phyloP scores from a whole-genome alignment of 2,113 vertebrate genomes.

The Grammomys dolichurus region DNA sequence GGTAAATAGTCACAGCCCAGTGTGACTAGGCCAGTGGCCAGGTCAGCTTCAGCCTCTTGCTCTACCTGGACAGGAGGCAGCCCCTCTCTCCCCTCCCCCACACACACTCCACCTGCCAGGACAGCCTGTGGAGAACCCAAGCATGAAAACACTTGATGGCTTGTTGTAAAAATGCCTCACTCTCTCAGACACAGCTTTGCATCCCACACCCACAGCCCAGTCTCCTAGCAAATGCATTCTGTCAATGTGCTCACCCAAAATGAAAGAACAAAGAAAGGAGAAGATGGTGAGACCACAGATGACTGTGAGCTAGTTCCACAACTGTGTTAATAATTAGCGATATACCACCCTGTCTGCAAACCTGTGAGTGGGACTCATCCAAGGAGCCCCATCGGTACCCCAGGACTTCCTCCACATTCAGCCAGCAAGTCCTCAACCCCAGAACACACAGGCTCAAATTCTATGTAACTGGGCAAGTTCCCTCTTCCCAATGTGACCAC shows the following conservation, averaged over 20 bases:
- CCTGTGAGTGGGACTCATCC: neutral
- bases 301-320: accelerated
- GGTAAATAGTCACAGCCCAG: neutral
- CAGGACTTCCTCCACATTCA: neutral
- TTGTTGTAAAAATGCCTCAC: neutral
- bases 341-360: neutral
- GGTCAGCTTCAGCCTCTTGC: too few relatives aligned
- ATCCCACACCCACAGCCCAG: too few relatives aligned
- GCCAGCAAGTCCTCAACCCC: neutral
- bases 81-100: neutral
- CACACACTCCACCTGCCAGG: neutral
- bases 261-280: neutral
- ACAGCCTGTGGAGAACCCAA: neutral
- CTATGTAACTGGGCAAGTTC: neutral
- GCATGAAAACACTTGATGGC: neutral
- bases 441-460: neutral
- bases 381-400: too few relatives aligned
- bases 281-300: neutral
- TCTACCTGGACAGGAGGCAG: neutral
- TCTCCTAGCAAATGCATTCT: too few relatives aligned
- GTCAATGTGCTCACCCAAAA: neutral
- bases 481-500: neutral
- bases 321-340: too few relatives aligned
- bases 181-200: neutral
- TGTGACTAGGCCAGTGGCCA: neutral